A percentile compares a stretch with the other conserved stretches of the same genome.
Evolutionary conservation across 2,797 vertebrate genomes (phyloP).

Genomic region (Pterois miles): DNA sequence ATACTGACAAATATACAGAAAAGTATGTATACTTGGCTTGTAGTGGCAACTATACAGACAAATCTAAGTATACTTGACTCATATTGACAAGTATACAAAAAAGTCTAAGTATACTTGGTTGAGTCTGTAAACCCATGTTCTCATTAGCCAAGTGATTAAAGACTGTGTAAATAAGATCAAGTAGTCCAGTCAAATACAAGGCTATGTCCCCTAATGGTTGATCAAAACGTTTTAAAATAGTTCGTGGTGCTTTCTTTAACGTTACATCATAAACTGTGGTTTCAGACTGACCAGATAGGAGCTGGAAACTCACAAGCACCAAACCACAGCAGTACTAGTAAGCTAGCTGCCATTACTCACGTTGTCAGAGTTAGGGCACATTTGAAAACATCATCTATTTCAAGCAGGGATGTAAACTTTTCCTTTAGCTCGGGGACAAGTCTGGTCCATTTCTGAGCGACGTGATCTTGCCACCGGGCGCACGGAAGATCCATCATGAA

Average conservation of each 20-base stretch:
- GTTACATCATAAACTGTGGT: too few species aligned
- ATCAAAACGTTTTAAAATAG: too few species aligned
- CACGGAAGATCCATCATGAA: constrained; percentile 80
- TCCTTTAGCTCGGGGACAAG: constrained; percentile 58
- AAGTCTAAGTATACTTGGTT: too few species aligned
- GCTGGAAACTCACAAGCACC: neutral
- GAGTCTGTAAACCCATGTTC: too few species aligned
- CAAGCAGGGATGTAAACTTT: constrained; percentile 62
- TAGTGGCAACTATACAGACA: too few species aligned
- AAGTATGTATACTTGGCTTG: too few species aligned
- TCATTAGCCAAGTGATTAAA: neutral
- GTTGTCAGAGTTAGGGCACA: constrained; percentile 59
- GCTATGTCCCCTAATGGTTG: neutral
- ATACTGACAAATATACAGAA: too few species aligned
- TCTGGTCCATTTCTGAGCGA: constrained; percentile 76
- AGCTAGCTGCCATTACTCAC: constrained; percentile 65
- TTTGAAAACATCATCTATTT: constrained; percentile 77
- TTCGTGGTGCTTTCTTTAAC: too few species aligned
- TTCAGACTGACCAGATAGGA: neutral
- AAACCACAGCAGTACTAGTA: neutral
- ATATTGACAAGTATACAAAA: too few species aligned
- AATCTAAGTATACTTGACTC: too few species aligned
- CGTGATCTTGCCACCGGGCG: constrained; percentile 75
- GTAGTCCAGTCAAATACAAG: neutral
- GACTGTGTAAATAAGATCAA: neutral